These are phyloP conservation scores for Amphipyra tragopoginis DNA, from an alignment of 2,888 invertebrate species.

Conservation along the genomic window DNA sequence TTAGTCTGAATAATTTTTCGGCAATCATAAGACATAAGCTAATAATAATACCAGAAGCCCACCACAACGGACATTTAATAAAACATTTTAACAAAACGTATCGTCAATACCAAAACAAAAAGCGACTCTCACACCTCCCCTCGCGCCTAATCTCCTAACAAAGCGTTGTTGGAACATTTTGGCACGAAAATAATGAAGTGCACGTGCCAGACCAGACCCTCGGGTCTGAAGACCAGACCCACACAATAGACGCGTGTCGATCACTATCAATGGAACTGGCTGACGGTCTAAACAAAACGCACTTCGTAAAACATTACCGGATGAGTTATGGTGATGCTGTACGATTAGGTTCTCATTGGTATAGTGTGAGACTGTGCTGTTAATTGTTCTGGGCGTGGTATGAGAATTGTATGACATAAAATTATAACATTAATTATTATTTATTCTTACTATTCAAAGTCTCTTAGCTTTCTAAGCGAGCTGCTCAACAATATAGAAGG, in stretches of 20 bases:
- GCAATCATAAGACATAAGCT: neutral
- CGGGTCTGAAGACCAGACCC: slow-evolving; percentile 58
- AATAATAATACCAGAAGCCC: slow-evolving; percentile 25
- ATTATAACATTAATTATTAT: neutral
- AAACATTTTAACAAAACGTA: slow-evolving; percentile 57
- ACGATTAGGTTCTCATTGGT: slow-evolving; percentile 51
- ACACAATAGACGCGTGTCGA: slow-evolving; percentile 83
- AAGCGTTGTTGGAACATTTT: slow-evolving; percentile 88
- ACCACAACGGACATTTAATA: slow-evolving; percentile 50
- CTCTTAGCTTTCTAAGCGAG: no score
- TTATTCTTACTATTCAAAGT: no score
- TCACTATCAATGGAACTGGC: slow-evolving; percentile 78
- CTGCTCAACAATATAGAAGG: no score
- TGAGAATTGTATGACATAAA: slow-evolving; percentile 33
- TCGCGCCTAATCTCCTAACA: slow-evolving; percentile 89
- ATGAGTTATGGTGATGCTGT: slow-evolving; percentile 63
- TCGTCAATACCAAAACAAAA: slow-evolving; percentile 59
- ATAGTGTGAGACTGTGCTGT: slow-evolving; percentile 20
- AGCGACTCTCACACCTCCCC: slow-evolving; percentile 67
- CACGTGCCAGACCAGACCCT: slow-evolving; percentile 75
- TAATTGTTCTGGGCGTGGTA: slow-evolving; percentile 46
- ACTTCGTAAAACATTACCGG: slow-evolving; percentile 66
- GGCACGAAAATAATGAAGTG: slow-evolving; percentile 89
- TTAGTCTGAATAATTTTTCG: no score
- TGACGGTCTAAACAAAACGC: slow-evolving; percentile 75